Evolutionary conservation across 2,888 invertebrate genomes (phyloP).

Genomic region (Ommatoiulus sabulosus): DNA sequence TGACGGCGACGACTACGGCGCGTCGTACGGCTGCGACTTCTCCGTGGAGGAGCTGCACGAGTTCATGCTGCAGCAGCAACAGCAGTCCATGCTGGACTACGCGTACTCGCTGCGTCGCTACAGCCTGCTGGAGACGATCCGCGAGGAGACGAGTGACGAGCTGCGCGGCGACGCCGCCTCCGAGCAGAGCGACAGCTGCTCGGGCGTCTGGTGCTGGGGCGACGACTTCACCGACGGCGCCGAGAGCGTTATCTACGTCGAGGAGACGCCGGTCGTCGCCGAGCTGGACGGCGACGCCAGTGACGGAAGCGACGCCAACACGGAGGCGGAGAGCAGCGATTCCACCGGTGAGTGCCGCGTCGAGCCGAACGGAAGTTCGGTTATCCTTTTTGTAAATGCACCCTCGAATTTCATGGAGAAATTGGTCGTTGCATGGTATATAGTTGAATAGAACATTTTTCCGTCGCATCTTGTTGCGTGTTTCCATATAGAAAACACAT

Average conservation of each 20-base stretch:
- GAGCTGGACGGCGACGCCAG: background rate
- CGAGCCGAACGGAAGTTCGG: too few relatives aligned
- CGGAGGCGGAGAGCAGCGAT: slow-evolving; percentile 25
- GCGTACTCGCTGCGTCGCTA: slow-evolving; percentile 49
- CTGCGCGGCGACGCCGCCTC: slow-evolving; percentile 73
- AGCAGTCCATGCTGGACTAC: slow-evolving; percentile 30
- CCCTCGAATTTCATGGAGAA: too few relatives aligned
- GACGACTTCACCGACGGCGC: slow-evolving; percentile 74
- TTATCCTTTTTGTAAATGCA: too few relatives aligned
- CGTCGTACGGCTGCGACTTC: slow-evolving; percentile 32
- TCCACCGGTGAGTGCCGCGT: background rate
- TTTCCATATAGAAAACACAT: too few relatives aligned
- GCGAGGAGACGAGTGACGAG: slow-evolving; percentile 90
- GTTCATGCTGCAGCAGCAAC: slow-evolving; percentile 53
- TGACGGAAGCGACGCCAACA: background rate
- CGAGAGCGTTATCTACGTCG: slow-evolving; percentile 70
- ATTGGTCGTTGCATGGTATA: too few relatives aligned
- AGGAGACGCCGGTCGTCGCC: slow-evolving; percentile 54
- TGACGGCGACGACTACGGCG: background rate
- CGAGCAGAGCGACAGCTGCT: slow-evolving; percentile 67
- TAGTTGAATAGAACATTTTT: too few relatives aligned
- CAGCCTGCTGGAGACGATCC: slow-evolving; percentile 79
- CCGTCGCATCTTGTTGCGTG: too few relatives aligned
- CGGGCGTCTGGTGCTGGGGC: slow-evolving; percentile 67
- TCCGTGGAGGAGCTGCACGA: slow-evolving; percentile 51